phyloP scores from a whole-genome alignment of 2,797 vertebrate species.

The Allobates femoralis region DNA sequence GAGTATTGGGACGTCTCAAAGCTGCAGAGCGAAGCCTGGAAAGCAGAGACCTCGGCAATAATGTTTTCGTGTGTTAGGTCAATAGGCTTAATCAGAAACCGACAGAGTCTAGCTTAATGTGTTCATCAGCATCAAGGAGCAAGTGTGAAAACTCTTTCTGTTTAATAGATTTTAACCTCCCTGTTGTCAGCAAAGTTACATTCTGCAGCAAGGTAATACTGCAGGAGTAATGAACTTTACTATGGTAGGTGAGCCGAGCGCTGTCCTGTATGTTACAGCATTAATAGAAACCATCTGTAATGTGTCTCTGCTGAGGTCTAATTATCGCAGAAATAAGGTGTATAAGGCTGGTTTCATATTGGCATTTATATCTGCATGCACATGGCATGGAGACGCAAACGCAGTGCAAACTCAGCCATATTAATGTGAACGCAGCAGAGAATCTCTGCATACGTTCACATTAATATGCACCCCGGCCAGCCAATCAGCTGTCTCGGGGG shows the following conservation, averaged over 20 bases:
- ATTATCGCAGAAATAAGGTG: background rate
- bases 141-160: constrained; percentile 17
- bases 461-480: too few species aligned
- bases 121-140: constrained; percentile 42
- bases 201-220: background rate
- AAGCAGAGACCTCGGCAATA: constrained; percentile 46
- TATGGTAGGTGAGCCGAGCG: background rate
- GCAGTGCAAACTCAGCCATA: too few species aligned
- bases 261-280: background rate
- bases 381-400: too few species aligned
- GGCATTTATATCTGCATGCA: too few species aligned
- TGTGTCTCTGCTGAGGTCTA: background rate
- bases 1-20: constrained; percentile 60
- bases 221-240: background rate
- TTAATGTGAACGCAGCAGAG: too few species aligned
- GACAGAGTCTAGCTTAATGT: constrained; percentile 30
- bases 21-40: constrained; percentile 46
- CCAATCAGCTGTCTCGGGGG: too few species aligned
- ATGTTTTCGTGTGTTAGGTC: constrained; percentile 50
- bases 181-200: background rate
- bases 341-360: too few species aligned
- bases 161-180: constrained; percentile 40
- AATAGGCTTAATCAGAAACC: constrained; percentile 47
- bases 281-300: background rate
- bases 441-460: too few species aligned